phyloP scores from a whole-genome alignment of 2,888 invertebrate species.

The Oxycera nigricornis region DNA sequence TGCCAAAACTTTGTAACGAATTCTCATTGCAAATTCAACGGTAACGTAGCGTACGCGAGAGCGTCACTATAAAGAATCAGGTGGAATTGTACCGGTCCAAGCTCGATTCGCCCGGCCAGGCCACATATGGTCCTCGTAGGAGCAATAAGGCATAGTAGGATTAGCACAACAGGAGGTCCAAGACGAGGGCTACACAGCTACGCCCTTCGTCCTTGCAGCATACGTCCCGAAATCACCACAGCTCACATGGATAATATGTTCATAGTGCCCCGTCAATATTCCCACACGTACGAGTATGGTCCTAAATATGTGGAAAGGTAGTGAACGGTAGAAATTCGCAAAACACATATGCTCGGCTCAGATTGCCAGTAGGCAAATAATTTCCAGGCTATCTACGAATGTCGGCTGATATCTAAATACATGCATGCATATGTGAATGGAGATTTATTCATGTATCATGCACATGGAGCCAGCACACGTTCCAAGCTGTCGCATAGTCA shows the following conservation, averaged over 20 bases:
- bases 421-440: too few relatives aligned
- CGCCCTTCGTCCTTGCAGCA: neutral
- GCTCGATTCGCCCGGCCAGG: too few relatives aligned
- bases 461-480: neutral
- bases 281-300: neutral
- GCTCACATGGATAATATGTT: neutral
- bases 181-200: neutral
- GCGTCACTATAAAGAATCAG: neutral
- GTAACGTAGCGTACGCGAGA: neutral
- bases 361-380: neutral
- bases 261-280: neutral
- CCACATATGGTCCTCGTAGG: too few relatives aligned
- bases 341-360: neutral
- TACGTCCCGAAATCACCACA: neutral
- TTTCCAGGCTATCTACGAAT: neutral
- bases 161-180: too few relatives aligned
- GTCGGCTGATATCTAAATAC: too few relatives aligned
- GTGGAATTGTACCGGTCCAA: neutral
- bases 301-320: neutral
- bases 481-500: neutral
- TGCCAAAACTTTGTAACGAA: constrained; percentile 2
- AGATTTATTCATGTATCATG: too few relatives aligned
- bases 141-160: neutral
- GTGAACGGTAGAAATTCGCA: neutral
- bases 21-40: constrained; percentile 3